Evolutionary conservation across 2,888 invertebrate genomes (phyloP).

Genomic region (Drosophila hamatofila): DNA sequence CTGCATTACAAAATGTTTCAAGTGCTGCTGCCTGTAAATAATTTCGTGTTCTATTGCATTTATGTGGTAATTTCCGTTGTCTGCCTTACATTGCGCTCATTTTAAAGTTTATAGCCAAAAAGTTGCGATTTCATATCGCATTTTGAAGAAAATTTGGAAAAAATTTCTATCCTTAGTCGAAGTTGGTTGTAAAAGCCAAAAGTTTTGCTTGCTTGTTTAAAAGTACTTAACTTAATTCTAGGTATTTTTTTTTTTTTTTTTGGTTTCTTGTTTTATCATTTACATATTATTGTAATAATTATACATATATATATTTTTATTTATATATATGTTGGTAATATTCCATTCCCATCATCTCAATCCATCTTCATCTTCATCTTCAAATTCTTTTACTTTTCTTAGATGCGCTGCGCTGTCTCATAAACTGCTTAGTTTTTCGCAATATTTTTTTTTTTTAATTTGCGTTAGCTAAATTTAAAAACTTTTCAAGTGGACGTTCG

Average conservation of each 20-base stretch:
- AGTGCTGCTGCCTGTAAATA: slow-evolving; percentile 75
- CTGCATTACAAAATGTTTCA: slow-evolving; percentile 68
- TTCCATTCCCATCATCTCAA: slow-evolving; percentile 30
- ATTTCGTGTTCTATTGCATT: slow-evolving; percentile 80
- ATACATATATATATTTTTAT: slow-evolving; percentile 17
- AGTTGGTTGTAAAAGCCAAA: slow-evolving; percentile 79
- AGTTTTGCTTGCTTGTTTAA: slow-evolving; percentile 67
- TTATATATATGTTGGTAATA: slow-evolving; percentile 37
- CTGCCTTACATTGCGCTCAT: slow-evolving; percentile 73
- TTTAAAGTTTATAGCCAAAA: slow-evolving; percentile 81
- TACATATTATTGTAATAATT: slow-evolving; percentile 78
- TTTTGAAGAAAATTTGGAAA: slow-evolving; percentile 69
- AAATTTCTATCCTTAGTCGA: slow-evolving; percentile 73
- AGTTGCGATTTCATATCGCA: slow-evolving; percentile 42
- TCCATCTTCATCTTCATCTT: slow-evolving; percentile 1
- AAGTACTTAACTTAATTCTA: slow-evolving; percentile 67
- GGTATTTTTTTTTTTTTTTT: slow-evolving; percentile 32
- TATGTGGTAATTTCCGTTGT: slow-evolving; percentile 75
- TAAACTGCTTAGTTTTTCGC: slow-evolving; percentile 53
- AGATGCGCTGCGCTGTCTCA: slow-evolving; percentile 24
- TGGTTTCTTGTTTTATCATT: slow-evolving; percentile 40
- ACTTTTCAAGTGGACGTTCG: slow-evolving; percentile 68
- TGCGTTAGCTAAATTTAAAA: slow-evolving; percentile 56
- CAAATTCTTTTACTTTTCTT: neutral
- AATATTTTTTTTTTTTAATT: slow-evolving; percentile 8